Conservation (phyloP, 92 coral and sea anemone species). For the Diadumene lineata region DNA sequence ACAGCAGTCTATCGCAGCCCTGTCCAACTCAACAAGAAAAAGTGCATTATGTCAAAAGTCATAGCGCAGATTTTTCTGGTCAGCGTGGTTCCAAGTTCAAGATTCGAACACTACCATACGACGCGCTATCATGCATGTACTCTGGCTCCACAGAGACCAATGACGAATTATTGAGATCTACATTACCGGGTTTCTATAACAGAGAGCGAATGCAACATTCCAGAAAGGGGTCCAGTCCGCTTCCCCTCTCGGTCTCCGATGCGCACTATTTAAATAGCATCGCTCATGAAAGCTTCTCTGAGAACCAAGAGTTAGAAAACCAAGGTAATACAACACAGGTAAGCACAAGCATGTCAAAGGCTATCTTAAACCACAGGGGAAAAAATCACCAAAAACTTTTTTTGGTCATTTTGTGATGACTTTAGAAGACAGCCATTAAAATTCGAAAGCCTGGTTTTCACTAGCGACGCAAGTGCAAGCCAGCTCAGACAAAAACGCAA, state of each 20-base stretch:
- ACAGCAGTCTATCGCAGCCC: constrained; percentile 1
- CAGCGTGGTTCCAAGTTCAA: constrained; percentile 1
- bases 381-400: no score
- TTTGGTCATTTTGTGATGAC: no score
- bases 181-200: constrained; percentile 1
- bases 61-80: constrained; percentile 56
- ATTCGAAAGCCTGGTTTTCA: no score
- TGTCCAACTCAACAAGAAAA: not conserved
- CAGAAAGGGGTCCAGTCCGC: constrained; percentile 21
- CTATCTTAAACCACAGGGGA: no score
- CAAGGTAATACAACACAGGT: not conserved
- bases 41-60: constrained; percentile 17
- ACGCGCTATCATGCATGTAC: constrained; percentile 42
- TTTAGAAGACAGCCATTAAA: no score
- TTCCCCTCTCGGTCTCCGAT: constrained; percentile 12
- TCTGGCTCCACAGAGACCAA: constrained; percentile 2
- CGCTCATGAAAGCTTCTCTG: not conserved
- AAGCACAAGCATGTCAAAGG: no score
- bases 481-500: no score
- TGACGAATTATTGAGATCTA: not conserved
- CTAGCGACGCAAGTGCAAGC: no score
- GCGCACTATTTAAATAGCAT: not conserved
- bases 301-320: not conserved
- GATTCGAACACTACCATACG: constrained; percentile 54
- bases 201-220: constrained; percentile 11